Conservation (phyloP, 2,888 invertebrate genomes). For the Parnassius mnemosyne region DNA sequence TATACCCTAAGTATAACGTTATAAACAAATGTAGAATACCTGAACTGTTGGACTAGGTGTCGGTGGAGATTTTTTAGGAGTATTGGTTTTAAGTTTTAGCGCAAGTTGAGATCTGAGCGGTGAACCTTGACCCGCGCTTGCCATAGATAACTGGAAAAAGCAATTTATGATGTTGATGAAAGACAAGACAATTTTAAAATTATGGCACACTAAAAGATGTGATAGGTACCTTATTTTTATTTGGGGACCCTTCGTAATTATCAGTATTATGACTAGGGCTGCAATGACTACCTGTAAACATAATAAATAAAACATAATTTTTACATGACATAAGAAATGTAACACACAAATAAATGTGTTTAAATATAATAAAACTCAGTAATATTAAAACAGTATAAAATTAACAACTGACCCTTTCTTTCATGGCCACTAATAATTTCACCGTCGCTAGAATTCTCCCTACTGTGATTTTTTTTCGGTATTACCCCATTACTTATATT, state of each 20-base stretch:
- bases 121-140: conserved; percentile 85
- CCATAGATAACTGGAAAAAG: conserved; percentile 63
- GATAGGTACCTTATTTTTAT: conserved; percentile 61
- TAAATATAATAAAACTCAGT: background rate
- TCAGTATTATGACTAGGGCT: conserved; percentile 66
- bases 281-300: conserved; percentile 56
- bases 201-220: conserved; percentile 6
- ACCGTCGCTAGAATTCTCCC: conserved; percentile 63
- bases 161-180: too few relatives aligned
- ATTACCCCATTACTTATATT: conserved; percentile 69
- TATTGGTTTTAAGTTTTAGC: conserved; percentile 83
- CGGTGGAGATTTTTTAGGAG: conserved; percentile 71
- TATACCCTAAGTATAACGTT: too few relatives aligned
- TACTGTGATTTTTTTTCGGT: conserved; percentile 61
- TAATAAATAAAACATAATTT: conserved; percentile 1
- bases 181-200: conserved; percentile 22
- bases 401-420: conserved; percentile 53
- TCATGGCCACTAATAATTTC: conserved; percentile 64
- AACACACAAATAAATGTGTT: background rate
- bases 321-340: background rate
- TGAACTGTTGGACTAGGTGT: conserved; percentile 73
- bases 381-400: conserved; percentile 2
- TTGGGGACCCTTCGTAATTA: conserved; percentile 71
- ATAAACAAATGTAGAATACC: conserved; percentile 42
- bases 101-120: conserved; percentile 86